A percentile compares a stretch with the other conserved stretches of the same genome.
These are phyloP conservation scores for Drosophila leontia DNA, from an alignment of 1,140 invertebrate genomes.

Conservation along the genomic window DNA sequence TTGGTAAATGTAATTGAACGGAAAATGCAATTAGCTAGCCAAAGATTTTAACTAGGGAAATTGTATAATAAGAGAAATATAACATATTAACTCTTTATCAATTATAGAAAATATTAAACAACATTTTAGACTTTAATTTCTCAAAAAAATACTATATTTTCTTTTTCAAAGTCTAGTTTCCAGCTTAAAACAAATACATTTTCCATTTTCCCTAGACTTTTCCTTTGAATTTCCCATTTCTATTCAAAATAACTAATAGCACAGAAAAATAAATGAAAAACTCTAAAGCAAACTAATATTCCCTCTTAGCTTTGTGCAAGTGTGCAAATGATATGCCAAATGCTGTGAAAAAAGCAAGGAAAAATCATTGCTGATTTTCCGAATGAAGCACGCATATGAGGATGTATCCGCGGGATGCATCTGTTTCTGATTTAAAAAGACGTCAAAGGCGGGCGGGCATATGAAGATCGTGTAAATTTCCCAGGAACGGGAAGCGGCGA, in stretches of 20 bases:
- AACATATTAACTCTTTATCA: background rate
- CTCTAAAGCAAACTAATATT: background rate
- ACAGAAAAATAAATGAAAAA: background rate
- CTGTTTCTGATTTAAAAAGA: constrained; percentile 57
- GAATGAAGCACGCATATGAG: constrained; percentile 5
- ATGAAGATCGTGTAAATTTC: constrained; percentile 18
- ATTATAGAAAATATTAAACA: background rate
- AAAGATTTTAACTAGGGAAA: background rate
- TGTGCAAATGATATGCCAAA: constrained; percentile 27
- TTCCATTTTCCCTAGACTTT: background rate
- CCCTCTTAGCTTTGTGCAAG: constrained; percentile 20
- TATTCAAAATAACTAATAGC: constrained; percentile 9
- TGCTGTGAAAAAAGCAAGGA: background rate
- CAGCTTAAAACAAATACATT: background rate
- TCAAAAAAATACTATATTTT: background rate
- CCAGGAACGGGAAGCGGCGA: constrained; percentile 14
- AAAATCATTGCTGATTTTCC: constrained; percentile 40
- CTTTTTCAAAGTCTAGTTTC: background rate
- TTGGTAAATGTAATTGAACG: constrained; percentile 12
- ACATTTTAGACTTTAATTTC: background rate
- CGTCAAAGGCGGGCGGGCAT: constrained; percentile 32
- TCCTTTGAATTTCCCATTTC: background rate
- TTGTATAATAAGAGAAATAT: background rate
- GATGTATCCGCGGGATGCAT: constrained; percentile 22
- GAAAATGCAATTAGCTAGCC: constrained; percentile 17